Evolutionary conservation across 2,113 vertebrate genomes (phyloP).

Genomic region (Tenebrosternarchus preto): DNA sequence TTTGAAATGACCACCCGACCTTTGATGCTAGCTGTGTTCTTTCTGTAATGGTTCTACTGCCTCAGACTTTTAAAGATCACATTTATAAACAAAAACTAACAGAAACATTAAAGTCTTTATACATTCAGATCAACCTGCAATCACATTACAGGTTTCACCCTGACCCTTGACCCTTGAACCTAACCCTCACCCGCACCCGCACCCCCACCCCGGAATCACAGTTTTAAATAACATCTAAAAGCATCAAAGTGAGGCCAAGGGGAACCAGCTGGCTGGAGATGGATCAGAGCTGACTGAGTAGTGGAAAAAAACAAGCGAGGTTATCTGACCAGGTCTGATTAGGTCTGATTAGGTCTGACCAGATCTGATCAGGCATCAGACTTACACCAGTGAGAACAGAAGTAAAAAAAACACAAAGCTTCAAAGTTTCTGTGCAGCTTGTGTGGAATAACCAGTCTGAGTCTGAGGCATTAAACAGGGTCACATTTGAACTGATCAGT

Average conservation of each 20-base stretch:
- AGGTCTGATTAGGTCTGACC: conserved; percentile 21
- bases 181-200: background rate
- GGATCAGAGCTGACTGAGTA: conserved; percentile 69
- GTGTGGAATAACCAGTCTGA: too few relatives aligned
- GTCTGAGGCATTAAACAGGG: conserved; percentile 11
- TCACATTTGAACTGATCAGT: conserved; percentile 26
- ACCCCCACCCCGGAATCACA: conserved; percentile 58
- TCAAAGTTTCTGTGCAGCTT: conserved; percentile 5
- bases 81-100: conserved; percentile 76
- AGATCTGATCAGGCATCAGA: conserved; percentile 10
- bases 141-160: conserved; percentile 75
- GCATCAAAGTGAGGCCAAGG: conserved; percentile 71
- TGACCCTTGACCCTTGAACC: conserved; percentile 64
- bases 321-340: conserved; percentile 21
- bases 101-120: too few relatives aligned
- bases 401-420: background rate
- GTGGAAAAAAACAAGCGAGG: conserved; percentile 24
- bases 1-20: conserved; percentile 72
- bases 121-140: conserved; percentile 80
- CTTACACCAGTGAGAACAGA: background rate
- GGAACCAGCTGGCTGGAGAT: conserved; percentile 68
- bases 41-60: background rate
- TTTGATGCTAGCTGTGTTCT: conserved; percentile 68
- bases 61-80: conserved; percentile 67
- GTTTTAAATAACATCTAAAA: conserved; percentile 73